Evolutionary conservation across 1,140 invertebrate species (phyloP), one percentile per base, ranked within the genome.

Genomic region (Elymnias hypermnestra): DNA sequence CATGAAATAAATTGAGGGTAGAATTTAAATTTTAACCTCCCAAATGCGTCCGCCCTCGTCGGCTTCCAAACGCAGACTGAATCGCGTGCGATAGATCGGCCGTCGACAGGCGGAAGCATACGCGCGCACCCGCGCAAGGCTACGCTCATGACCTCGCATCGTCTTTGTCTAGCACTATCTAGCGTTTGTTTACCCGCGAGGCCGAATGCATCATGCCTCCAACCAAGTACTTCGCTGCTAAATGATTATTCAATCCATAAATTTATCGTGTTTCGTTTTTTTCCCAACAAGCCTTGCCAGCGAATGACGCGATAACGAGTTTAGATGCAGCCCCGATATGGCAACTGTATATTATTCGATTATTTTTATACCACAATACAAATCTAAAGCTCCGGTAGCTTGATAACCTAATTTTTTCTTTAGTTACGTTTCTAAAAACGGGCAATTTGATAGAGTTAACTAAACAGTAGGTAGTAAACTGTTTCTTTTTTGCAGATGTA

Each of bases 161-260:
- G 76, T 81, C 79, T 83, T 83, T 83, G 79, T 83, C 79, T 83
- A 83, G 72, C 72, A 63, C 75, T 83, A 83, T 83, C 79, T 83
- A 81, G 64, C 76, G 75, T 83, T 74, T 81, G 74, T 83, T 83
- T 79, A 72, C 74, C 66, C 69, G 71, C 76, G 76, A 82, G 79
- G 75, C 73, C 75, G 65, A 78, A 82, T 79, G 72, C 75, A 82
- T 82, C 76, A 81, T 79, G 79, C 74, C 47, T 25, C 39, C 57
- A 68, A 63, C 51, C 50, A 57, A 6, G 65, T 72, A 68, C 73
- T 75, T 66, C 55, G 72, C 52, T 63, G 53, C 63, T 64, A 75
- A 72, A 77, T 62, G 63, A 68, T 74, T 73, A 74, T 77, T 68
- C 57, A 73, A 73, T 71, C 53, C 60, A 69, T 72, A 71, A 54